Evolutionary conservation across 1,140 invertebrate species (phyloP), one percentile per base, ranked within the genome.

Genomic region (Aplysia californica): DNA sequence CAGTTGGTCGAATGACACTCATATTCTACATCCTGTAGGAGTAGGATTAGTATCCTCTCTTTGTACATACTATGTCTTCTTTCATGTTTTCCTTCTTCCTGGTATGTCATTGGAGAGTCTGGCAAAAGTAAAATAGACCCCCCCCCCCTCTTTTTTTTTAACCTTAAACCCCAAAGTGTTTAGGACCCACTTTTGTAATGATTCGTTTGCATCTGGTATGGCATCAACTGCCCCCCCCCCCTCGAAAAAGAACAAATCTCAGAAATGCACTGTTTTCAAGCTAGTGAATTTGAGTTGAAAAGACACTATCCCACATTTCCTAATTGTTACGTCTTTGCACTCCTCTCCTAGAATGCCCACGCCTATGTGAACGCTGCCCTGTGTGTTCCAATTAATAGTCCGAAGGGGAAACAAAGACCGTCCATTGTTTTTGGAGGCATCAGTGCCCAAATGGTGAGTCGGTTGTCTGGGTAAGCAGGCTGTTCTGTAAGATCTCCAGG

Each of bases 301-400:
- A 10, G 10, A 10, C 15, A 66, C 33, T 61, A 26, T 6, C 6
- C 26, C 6, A 15, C 6, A 10, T 10, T 61, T 10, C 6, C 10
- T 61, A 6, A 6, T 15, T n/a, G 20, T 61, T 20, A 61, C 6
- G 29, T 10, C 29, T 10, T 15, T 61, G 20, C 29, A 10, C 61
- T 77, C 5, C 58, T 75, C 10, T 6, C 66, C n/a, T n/a, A 82
- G 80, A 96, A 96, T 86, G 93, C 95, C 0, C 94, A 96, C 83
- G 95, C 95, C 0, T 92, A 94, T 78, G 93, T 96, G 0, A 96
- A 96, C 85, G 94, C 94, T 2, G 95, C 93, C 6, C 96, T 96
- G 84, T 87, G 78, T 41, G 70, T 90, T 35, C 87, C 80, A 35
- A 50, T 88, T 3, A 76, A 83, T 65, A n/a, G 86, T 20, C 76